A percentile compares a stretch with the other conserved stretches of the same genome.
These are phyloP conservation scores for Callitettix versicolor DNA, from an alignment of 1,140 invertebrate species.

Conservation along the genomic window DNA sequence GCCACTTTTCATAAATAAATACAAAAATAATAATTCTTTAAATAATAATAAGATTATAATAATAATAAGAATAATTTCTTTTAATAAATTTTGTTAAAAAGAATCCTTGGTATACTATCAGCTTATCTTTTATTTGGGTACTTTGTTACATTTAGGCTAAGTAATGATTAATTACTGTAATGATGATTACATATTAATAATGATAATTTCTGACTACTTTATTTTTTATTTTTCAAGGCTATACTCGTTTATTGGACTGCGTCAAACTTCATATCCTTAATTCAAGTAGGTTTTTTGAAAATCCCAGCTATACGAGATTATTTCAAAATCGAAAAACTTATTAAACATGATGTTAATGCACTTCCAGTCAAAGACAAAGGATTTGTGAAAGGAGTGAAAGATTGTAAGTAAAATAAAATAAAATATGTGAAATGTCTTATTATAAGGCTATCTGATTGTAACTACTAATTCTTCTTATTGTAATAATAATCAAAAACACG, in stretches of 20 bases:
- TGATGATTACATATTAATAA: background rate
- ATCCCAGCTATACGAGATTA: slow-evolving; percentile 59
- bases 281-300: slow-evolving; percentile 69
- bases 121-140: no score
- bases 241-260: slow-evolving; percentile 85
- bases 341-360: slow-evolving; percentile 42
- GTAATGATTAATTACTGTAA: no score
- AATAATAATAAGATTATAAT: no score
- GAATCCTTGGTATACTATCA: no score
- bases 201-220: slow-evolving; percentile 5
- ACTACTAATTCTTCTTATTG: no score
- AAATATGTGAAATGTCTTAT: background rate
- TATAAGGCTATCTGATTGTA: no score
- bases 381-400: slow-evolving; percentile 67
- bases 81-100: no score
- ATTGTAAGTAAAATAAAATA: slow-evolving; percentile 62
- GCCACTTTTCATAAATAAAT: no score
- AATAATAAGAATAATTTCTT: no score
- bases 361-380: slow-evolving; percentile 60
- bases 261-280: slow-evolving; percentile 78
- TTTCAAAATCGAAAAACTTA: slow-evolving; percentile 63
- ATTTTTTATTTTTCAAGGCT: slow-evolving; percentile 42
- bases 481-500: no score
- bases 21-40: no score
- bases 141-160: no score